Conservation (phyloP, 1,140 invertebrate genomes). For the Lamellibrachia luymesi region DNA sequence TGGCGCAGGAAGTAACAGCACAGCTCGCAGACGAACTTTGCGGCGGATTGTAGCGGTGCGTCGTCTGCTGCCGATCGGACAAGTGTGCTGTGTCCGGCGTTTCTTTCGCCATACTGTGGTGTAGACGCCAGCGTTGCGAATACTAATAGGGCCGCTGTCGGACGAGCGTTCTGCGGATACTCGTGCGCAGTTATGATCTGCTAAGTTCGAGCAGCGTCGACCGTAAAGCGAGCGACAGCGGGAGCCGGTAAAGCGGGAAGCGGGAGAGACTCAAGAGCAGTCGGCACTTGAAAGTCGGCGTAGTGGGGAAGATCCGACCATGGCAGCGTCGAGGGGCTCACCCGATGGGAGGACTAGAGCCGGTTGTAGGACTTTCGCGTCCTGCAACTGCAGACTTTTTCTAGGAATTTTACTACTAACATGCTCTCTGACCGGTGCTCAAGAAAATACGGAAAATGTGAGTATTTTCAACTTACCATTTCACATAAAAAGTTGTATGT, state of each 20-base stretch:
- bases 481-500: no score
- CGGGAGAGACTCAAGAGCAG: background rate
- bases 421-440: background rate
- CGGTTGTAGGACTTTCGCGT: background rate
- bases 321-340: background rate
- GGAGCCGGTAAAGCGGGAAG: background rate
- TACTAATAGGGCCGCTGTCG: background rate
- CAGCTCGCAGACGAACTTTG: background rate
- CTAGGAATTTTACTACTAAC: slow-evolving; percentile 5
- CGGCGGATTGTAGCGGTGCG: background rate
- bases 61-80: background rate
- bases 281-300: background rate
- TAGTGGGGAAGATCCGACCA: background rate
- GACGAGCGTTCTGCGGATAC: background rate
- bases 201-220: background rate
- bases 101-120: background rate
- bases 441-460: background rate
- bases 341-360: background rate
- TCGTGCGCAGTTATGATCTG: background rate
- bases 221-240: background rate
- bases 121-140: background rate
- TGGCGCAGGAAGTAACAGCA: background rate
- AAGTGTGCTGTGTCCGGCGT: background rate
- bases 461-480: background rate
- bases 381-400: background rate